These are phyloP conservation scores for Osmerus mordax DNA, from an alignment of 2,113 vertebrate species.

Conservation along the genomic window DNA sequence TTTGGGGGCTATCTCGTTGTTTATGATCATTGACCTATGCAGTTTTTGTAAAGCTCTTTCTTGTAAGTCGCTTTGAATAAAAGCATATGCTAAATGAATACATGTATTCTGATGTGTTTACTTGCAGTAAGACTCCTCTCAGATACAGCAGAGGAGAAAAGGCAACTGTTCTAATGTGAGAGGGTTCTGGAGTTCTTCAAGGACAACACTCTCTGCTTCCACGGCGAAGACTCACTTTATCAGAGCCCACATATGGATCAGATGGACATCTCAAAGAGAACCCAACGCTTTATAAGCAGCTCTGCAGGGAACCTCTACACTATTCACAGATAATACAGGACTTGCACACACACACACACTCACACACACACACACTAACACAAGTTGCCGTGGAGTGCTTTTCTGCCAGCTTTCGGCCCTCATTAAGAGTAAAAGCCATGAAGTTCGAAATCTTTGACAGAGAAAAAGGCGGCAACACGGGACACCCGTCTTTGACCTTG, in stretches of 20 bases:
- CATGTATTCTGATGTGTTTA: too few relatives aligned
- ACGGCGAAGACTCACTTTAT: conserved; percentile 35
- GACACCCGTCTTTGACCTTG: conserved; percentile 28
- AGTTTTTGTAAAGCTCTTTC: too few relatives aligned
- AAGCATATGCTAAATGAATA: too few relatives aligned
- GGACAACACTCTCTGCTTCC: conserved; percentile 1
- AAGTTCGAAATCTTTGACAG: not conserved
- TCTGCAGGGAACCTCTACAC: conserved; percentile 25
- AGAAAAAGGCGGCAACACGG: not conserved
- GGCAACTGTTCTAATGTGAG: not conserved
- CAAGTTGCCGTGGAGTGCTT: not conserved
- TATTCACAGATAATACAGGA: conserved; percentile 16
- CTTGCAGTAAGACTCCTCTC: not conserved
- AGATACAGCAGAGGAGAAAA: not conserved
- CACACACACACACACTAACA: conserved; percentile 34
- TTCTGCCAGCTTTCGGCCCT: not conserved
- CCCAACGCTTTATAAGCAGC: conserved; percentile 37
- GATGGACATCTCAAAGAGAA: conserved; percentile 18
- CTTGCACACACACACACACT: conserved; percentile 1
- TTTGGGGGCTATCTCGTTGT: too few relatives aligned
- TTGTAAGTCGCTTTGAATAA: too few relatives aligned
- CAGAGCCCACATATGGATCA: conserved; percentile 36
- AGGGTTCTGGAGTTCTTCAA: not conserved
- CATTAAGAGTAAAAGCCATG: not conserved
- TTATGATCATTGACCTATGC: too few relatives aligned